Base-by-base conservation (phyloP, 2,888 invertebrate genomes). In the Morpho helenor region DNA sequence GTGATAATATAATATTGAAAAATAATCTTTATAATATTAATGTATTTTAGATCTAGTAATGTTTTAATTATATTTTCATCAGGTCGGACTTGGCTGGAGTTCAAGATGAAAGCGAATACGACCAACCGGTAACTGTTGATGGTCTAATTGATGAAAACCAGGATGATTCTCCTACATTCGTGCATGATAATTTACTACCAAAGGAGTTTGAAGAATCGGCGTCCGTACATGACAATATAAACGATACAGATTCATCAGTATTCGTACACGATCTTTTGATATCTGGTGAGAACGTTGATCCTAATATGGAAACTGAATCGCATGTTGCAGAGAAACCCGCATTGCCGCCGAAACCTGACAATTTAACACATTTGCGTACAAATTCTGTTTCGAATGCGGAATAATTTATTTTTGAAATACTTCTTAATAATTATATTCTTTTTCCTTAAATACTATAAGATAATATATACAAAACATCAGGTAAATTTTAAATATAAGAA, bases 301-400 rank as follows among this genome's bases (percentile, higher is more conserved):
- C 72, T 0, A 76, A 69, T 8, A 49, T 70, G 2, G 60, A 61
- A 1, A 60, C 66, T n/a, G 43, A 42, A n/a, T 31, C 40, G 7
- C 8, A 40, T 16, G 10, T 22, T 8, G 41, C 63, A 2, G 81
- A 78, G 23, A 87, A 86, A 44, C 87, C 87, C 0, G 73, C 74
- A 0, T 57, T 79, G 9, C 85, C 82, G 0, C 85, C 84, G 0
- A 87, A 83, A 64, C 87, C 87, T 1, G 77, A 74, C 0, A 73
- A 76, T 41, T 62, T 80, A 42, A 43, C 66, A 7, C 56, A 69
- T 0, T 16, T 73, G 5, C 62, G 71, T 45, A 64, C 68, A 4
- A 56, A 53, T 16, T 72, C 72, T 1, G 60, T 70, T 3, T 44
- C 60, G 7, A 65, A 59, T 40, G 65, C 65, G 39, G 62, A 67